Evolutionary conservation across 1,140 invertebrate genomes (phyloP).

Genomic region (Cydia splendana): DNA sequence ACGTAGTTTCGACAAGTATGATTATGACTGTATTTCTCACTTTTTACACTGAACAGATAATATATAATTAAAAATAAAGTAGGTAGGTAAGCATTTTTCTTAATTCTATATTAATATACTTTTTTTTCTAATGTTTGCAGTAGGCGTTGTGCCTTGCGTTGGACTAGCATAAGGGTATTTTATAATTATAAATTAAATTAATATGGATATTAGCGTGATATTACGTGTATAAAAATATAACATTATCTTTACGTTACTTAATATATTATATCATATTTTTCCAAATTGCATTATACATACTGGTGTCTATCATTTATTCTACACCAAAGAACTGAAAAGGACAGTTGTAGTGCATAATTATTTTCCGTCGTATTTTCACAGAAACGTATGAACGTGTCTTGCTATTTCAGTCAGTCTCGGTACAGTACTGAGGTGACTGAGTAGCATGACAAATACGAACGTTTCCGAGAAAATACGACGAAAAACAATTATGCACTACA

Average conservation of each 20-base stretch:
- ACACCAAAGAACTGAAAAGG: conserved; percentile 20
- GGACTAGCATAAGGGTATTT: conserved; percentile 46
- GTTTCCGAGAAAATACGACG: too few species aligned
- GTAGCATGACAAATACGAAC: too few species aligned
- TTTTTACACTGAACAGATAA: not conserved
- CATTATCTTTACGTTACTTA: conserved; percentile 43
- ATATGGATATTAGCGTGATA: conserved; percentile 57
- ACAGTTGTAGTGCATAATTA: too few species aligned
- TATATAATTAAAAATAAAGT: not conserved
- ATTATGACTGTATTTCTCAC: too few species aligned
- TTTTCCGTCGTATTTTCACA: too few species aligned
- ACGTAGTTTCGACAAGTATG: too few species aligned
- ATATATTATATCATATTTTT: conserved; percentile 5
- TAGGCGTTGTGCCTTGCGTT: conserved; percentile 43
- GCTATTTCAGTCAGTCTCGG: too few species aligned
- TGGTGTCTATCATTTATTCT: conserved; percentile 23
- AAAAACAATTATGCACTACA: too few species aligned
- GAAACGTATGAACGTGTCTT: too few species aligned
- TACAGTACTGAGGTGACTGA: too few species aligned
- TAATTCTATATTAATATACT: not conserved
- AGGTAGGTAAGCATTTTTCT: not conserved
- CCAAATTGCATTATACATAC: conserved; percentile 22
- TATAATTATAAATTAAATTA: conserved; percentile 33
- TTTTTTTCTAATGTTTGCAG: conserved; percentile 41
- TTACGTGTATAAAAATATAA: conserved; percentile 58